These are phyloP conservation scores for Natator depressus DNA, from an alignment of 2,113 vertebrate genomes.

Conservation along the genomic window DNA sequence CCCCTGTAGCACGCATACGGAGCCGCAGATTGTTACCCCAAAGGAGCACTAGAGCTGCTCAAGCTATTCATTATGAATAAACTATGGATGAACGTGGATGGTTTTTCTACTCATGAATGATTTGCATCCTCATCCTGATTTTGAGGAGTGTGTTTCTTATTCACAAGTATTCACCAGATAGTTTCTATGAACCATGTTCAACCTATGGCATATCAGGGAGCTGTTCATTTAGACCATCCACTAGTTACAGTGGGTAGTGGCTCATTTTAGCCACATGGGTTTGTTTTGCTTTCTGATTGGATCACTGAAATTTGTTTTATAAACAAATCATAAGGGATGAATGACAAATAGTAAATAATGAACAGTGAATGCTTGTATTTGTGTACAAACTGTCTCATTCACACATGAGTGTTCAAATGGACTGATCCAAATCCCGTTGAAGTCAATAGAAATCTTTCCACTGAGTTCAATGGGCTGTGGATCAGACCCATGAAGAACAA, in stretches of 20 bases:
- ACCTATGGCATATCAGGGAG: too few species aligned
- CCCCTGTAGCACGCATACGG: too few species aligned
- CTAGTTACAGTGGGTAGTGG: too few species aligned
- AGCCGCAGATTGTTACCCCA: too few species aligned
- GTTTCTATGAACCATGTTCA: too few species aligned
- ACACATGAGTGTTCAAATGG: too few species aligned
- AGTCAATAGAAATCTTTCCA: constrained; percentile 56
- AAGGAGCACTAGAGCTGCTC: too few species aligned
- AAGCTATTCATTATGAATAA: not conserved
- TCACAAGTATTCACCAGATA: not conserved
- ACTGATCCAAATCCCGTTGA: constrained; percentile 58
- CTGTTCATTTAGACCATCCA: too few species aligned
- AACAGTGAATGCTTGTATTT: not conserved
- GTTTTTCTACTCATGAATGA: not conserved
- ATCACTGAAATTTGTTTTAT: constrained; percentile 17
- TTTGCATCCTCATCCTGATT: not conserved
- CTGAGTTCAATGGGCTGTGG: constrained; percentile 48
- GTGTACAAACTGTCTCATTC: too few species aligned
- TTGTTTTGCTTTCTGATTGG: constrained; percentile 12
- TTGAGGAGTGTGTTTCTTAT: not conserved
- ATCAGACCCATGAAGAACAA: constrained; percentile 22
- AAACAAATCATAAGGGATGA: constrained; percentile 52
- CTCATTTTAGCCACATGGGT: not conserved
- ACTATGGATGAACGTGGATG: not conserved
- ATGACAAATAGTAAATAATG: constrained; percentile 63